Percentiles rank a stretch among this genome's conserved stretches.
These are phyloP conservation scores for Cheumatopsyche charites DNA, from an alignment of 1,140 invertebrate genomes.

Conservation along the genomic window DNA sequence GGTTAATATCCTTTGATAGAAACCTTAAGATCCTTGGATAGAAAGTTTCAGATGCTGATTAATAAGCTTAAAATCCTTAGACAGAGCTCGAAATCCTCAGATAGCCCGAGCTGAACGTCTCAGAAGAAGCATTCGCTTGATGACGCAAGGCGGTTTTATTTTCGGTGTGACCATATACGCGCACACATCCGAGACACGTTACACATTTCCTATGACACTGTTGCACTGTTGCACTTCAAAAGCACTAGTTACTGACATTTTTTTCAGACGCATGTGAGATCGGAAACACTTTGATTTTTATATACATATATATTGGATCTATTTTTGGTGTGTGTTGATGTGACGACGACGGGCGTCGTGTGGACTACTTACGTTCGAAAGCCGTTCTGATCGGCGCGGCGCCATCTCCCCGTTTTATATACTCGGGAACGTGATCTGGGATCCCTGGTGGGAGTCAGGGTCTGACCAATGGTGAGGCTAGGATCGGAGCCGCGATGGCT, in stretches of 20 bases:
- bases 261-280: too few relatives aligned
- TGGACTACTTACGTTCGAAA: constrained; percentile 76
- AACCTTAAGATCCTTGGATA: too few relatives aligned
- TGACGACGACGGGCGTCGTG: constrained; percentile 49
- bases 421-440: constrained; percentile 83
- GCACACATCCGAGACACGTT: neutral
- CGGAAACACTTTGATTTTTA: constrained; percentile 38
- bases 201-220: too few relatives aligned
- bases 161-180: constrained; percentile 31
- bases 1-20: too few relatives aligned
- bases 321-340: constrained; percentile 36
- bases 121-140: too few relatives aligned
- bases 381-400: constrained; percentile 84
- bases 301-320: neutral
- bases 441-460: constrained; percentile 44
- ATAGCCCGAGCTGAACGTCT: too few relatives aligned
- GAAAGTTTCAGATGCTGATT: too few relatives aligned
- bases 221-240: too few relatives aligned
- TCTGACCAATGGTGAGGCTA: constrained; percentile 55
- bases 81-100: too few relatives aligned
- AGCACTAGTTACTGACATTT: too few relatives aligned
- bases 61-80: too few relatives aligned
- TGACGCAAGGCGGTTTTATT: constrained; percentile 42
- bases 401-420: constrained; percentile 78
- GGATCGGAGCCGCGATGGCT: constrained; percentile 58